These are phyloP conservation scores for Sciaenops ocellatus DNA, from an alignment of 2,797 vertebrate genomes.

Conservation along the genomic window DNA sequence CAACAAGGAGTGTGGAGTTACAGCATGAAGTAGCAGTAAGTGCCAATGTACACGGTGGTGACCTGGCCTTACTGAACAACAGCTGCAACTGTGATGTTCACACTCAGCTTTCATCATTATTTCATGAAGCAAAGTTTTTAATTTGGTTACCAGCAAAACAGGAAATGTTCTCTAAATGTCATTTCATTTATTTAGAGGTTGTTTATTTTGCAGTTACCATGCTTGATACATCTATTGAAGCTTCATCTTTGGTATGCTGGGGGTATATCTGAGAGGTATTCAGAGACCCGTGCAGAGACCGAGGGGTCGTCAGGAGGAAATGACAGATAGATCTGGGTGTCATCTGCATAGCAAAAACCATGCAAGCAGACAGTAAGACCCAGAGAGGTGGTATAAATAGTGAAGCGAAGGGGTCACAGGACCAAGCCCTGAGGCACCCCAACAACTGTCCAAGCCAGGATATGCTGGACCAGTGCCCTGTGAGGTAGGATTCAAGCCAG, in stretches of 20 bases:
- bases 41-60: conserved; percentile 9
- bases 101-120: background rate
- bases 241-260: background rate
- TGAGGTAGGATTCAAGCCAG: too few species aligned
- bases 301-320: too few species aligned
- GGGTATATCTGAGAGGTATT: background rate
- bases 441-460: too few species aligned
- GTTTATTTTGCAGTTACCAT: background rate
- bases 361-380: too few species aligned
- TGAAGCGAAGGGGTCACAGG: too few species aligned
- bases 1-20: conserved; percentile 61
- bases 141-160: background rate
- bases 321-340: too few species aligned
- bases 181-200: background rate
- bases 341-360: too few species aligned
- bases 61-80: conserved; percentile 5
- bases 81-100: conserved; percentile 37
- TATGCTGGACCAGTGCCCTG: too few species aligned
- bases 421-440: too few species aligned
- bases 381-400: too few species aligned
- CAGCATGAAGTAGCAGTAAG: conserved; percentile 30
- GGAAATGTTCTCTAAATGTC: background rate
- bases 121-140: background rate
- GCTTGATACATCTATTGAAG: background rate
- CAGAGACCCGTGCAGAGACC: too few species aligned